Conservation (phyloP, 2,113 vertebrate genomes). For the Rutilus rutilus region DNA sequence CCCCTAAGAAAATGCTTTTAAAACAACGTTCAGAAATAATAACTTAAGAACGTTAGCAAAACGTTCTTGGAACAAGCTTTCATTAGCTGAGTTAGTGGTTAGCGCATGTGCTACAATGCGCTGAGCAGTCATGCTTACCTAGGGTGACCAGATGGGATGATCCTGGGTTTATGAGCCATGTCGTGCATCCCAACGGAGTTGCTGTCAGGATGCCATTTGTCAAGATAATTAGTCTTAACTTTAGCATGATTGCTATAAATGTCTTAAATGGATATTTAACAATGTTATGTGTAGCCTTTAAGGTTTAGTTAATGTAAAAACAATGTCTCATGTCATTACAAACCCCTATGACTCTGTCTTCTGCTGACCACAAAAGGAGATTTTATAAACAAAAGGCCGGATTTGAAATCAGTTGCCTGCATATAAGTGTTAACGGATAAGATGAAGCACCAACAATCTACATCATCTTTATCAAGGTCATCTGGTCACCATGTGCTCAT, state of each 20-base stretch:
- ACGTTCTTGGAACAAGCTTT: no score
- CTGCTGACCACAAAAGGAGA: neutral
- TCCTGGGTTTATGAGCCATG: slow-evolving; percentile 13
- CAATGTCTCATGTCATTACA: neutral
- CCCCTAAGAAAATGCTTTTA: no score
- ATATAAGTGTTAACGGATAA: neutral
- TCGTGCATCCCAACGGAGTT: neutral
- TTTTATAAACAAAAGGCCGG: neutral
- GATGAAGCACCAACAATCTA: neutral
- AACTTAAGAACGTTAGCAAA: no score
- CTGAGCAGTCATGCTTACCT: neutral
- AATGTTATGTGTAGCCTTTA: neutral
- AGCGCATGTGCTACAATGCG: neutral
- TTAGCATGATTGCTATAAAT: neutral
- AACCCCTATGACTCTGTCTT: neutral
- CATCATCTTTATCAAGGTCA: neutral
- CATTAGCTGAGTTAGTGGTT: neutral
- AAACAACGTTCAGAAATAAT: no score
- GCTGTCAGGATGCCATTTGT: slow-evolving; percentile 7
- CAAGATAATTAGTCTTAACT: neutral
- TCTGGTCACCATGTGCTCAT: neutral
- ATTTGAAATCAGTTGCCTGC: neutral
- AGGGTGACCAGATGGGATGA: slow-evolving; percentile 6
- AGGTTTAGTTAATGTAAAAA: neutral
- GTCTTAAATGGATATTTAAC: neutral